A percentile compares a stretch with the other conserved stretches of the same genome.
phyloP scores from a whole-genome alignment of 2,888 invertebrate species.

The Nephrotoma flavescens region DNA sequence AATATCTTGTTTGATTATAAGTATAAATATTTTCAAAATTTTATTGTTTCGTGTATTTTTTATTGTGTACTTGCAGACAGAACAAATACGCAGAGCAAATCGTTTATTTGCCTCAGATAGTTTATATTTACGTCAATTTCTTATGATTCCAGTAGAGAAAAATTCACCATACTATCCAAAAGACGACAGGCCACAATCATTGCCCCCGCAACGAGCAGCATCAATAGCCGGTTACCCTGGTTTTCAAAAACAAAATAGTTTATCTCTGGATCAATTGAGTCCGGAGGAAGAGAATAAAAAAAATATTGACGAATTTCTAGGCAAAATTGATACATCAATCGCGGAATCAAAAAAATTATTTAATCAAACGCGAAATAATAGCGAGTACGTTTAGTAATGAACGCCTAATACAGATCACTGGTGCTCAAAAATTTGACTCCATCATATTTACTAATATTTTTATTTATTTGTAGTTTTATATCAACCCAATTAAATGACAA shows the following conservation, averaged over 20 bases:
- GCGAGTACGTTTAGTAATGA: slow-evolving; percentile 52
- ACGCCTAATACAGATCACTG: not conserved
- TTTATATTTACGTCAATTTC: slow-evolving; percentile 74
- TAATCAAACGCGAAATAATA: slow-evolving; percentile 59
- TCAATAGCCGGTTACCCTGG: slow-evolving; percentile 36
- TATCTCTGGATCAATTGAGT: slow-evolving; percentile 35
- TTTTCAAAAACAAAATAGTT: slow-evolving; percentile 24
- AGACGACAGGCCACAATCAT: slow-evolving; percentile 35
- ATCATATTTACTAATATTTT: not conserved
- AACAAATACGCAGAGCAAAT: slow-evolving; percentile 83
- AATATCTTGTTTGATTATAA: not conserved
- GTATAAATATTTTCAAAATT: not conserved
- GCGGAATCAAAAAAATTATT: slow-evolving; percentile 74
- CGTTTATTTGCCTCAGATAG: slow-evolving; percentile 86
- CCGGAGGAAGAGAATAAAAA: slow-evolving; percentile 61
- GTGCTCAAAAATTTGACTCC: not conserved
- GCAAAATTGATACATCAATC: slow-evolving; percentile 69
- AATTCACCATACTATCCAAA: slow-evolving; percentile 46
- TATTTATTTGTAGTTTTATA: slow-evolving; percentile 19
- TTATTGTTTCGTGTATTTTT: not conserved
- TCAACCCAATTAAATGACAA: slow-evolving; percentile 27
- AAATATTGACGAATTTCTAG: slow-evolving; percentile 65
- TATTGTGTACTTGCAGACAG: slow-evolving; percentile 51
- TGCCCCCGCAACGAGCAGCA: slow-evolving; percentile 36
- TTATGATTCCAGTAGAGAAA: slow-evolving; percentile 68